Conservation (phyloP, 2,797 vertebrate genomes). For the Prionace glauca region DNA sequence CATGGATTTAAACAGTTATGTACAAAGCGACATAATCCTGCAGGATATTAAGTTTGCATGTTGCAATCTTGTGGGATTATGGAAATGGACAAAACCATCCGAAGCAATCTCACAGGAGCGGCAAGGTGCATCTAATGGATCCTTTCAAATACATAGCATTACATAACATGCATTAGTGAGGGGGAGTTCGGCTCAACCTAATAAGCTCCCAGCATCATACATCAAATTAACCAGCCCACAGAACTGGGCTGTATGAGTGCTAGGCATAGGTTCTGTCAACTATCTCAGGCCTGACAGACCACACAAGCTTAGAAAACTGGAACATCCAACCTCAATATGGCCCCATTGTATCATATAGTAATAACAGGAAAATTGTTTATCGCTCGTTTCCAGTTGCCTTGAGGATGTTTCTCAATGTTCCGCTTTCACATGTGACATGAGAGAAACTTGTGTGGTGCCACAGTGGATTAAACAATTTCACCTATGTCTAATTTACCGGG, state of each 20-base stretch:
- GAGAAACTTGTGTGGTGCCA: not conserved
- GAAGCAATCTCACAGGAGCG: not conserved
- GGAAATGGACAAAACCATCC: constrained; percentile 31
- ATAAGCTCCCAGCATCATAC: not conserved
- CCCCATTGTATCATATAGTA: not conserved
- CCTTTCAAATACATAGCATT: not conserved
- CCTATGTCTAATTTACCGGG: not conserved
- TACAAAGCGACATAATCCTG: constrained; percentile 43
- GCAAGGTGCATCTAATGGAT: constrained; percentile 15
- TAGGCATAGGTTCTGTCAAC: not conserved
- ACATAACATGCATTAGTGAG: constrained; percentile 14
- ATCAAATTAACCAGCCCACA: constrained; percentile 13
- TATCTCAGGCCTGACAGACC: constrained; percentile 1
- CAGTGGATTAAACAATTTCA: not conserved
- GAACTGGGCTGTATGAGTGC: not conserved
- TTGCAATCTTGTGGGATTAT: constrained; percentile 19
- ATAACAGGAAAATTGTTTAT: not conserved
- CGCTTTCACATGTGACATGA: not conserved
- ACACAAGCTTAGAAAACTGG: not conserved
- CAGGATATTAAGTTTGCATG: constrained; percentile 31
- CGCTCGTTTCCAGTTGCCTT: not conserved
- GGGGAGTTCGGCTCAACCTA: not conserved
- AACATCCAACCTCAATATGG: not conserved
- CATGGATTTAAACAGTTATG: constrained; percentile 43
- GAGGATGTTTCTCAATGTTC: not conserved